These are phyloP conservation scores for Nerophis lumbriciformis DNA, from an alignment of 2,113 vertebrate species.

Conservation along the genomic window DNA sequence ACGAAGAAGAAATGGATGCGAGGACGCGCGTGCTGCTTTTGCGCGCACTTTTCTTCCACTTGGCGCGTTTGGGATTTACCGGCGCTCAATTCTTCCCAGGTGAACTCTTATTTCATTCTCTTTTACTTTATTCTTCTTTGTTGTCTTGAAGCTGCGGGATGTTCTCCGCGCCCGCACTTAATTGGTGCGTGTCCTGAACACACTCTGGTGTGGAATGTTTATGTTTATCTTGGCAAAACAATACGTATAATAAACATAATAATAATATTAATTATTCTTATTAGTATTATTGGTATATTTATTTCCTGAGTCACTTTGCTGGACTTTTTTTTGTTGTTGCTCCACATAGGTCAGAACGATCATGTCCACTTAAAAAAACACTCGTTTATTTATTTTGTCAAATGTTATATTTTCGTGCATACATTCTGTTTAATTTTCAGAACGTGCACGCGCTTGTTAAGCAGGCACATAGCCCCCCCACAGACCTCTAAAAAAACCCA, in stretches of 20 bases:
- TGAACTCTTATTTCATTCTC: conserved; percentile 13
- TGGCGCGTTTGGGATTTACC: conserved; percentile 42
- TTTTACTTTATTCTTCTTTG: not conserved
- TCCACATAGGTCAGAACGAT: too few species aligned
- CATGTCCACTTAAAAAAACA: too few species aligned
- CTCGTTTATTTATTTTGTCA: not conserved
- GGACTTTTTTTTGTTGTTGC: too few species aligned
- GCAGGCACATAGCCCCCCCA: conserved; percentile 20
- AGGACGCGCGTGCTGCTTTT: conserved; percentile 34
- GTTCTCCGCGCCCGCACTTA: too few species aligned
- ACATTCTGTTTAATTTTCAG: conserved; percentile 57
- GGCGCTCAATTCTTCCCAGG: conserved; percentile 62
- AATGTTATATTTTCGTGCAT: not conserved
- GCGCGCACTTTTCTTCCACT: conserved; percentile 31
- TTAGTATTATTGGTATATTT: too few species aligned
- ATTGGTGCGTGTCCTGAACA: too few species aligned
- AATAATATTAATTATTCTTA: too few species aligned
- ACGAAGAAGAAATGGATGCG: conserved; percentile 44
- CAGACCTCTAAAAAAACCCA: not conserved
- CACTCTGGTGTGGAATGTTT: too few species aligned
- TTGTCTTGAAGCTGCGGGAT: too few species aligned
- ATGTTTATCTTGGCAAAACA: too few species aligned
- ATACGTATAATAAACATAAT: too few species aligned
- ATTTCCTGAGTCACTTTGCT: too few species aligned
- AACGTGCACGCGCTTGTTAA: conserved; percentile 31